Percentiles rank a stretch among this genome's conserved stretches.
phyloP scores from a whole-genome alignment of 2,113 vertebrate species.

The Syrmaticus mikado region DNA sequence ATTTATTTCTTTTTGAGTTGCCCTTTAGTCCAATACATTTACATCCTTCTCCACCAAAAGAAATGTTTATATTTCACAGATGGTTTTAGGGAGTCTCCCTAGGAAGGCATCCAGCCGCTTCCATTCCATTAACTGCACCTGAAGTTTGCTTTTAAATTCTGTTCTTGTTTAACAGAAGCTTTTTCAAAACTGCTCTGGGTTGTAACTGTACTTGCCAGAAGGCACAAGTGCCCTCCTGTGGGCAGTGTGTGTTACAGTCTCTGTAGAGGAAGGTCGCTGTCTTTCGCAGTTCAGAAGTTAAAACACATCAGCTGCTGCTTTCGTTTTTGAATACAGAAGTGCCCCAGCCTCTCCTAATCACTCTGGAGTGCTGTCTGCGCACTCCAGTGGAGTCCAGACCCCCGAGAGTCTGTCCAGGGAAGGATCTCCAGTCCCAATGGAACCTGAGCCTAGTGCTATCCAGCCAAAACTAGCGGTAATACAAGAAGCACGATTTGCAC shows the following conservation, averaged over 20 bases:
- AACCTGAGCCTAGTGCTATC: constrained; percentile 85
- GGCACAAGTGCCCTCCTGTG: constrained; percentile 40
- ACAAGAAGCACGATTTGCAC: constrained; percentile 94
- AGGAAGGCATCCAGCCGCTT: constrained; percentile 16
- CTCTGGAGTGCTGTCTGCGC: constrained; percentile 92
- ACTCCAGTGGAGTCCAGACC: constrained; percentile 97
- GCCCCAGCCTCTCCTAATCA: constrained; percentile 98
- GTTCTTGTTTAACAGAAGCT: background rate
- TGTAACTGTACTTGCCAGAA: constrained; percentile 14
- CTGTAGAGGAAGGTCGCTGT: background rate
- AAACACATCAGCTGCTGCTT: constrained; percentile 61
- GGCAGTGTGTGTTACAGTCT: background rate
- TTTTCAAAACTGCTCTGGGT: background rate
- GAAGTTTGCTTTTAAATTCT: constrained; percentile 25
- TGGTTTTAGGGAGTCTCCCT: background rate
- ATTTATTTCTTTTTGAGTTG: background rate
- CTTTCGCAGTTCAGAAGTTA: background rate
- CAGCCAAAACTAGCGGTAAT: constrained; percentile 96
- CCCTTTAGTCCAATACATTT: constrained; percentile 21
- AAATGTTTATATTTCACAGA: background rate
- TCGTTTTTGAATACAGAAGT: constrained; percentile 83
- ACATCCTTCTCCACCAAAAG: constrained; percentile 30
- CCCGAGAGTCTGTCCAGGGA: constrained; percentile 96
- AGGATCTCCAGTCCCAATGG: constrained; percentile 94
- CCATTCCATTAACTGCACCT: background rate